These are phyloP conservation scores for Drymonia ruficornis DNA, from an alignment of 2,888 invertebrate species.

Conservation along the genomic window DNA sequence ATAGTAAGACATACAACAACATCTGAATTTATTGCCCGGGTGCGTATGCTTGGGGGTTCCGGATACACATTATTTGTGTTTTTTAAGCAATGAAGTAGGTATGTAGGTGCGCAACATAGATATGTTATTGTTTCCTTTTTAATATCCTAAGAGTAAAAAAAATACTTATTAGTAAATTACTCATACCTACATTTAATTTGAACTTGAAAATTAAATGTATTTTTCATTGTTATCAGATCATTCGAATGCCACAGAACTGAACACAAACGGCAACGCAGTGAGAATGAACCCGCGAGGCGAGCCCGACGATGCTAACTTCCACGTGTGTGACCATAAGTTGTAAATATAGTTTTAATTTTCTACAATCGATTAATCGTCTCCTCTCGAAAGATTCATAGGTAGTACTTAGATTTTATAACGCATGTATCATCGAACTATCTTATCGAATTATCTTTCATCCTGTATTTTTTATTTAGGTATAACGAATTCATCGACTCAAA, in stretches of 20 bases:
- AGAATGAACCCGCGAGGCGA: conserved; percentile 63
- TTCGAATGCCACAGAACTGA: conserved; percentile 63
- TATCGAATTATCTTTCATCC: no score
- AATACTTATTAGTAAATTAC: no score
- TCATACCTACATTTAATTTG: not conserved
- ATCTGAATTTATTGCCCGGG: no score
- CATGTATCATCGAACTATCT: no score
- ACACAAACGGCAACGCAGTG: conserved; percentile 60
- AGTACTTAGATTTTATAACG: not conserved
- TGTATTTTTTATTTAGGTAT: not conserved
- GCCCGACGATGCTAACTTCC: conserved; percentile 42
- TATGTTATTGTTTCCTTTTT: no score
- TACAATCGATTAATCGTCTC: conserved; percentile 8
- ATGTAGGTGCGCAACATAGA: no score
- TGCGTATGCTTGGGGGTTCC: no score
- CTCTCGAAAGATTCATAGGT: not conserved
- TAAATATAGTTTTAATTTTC: conserved; percentile 37
- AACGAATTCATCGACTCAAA: not conserved
- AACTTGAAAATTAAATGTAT: no score
- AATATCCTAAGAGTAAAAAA: no score
- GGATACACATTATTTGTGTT: no score
- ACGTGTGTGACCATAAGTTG: conserved; percentile 62
- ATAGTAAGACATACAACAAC: no score
- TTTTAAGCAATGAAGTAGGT: no score
- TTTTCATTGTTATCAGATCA: conserved; percentile 45